phyloP scores from a whole-genome alignment of 35 echinoderm and acorn worm genomes.

The Apostichopus japonicus region DNA sequence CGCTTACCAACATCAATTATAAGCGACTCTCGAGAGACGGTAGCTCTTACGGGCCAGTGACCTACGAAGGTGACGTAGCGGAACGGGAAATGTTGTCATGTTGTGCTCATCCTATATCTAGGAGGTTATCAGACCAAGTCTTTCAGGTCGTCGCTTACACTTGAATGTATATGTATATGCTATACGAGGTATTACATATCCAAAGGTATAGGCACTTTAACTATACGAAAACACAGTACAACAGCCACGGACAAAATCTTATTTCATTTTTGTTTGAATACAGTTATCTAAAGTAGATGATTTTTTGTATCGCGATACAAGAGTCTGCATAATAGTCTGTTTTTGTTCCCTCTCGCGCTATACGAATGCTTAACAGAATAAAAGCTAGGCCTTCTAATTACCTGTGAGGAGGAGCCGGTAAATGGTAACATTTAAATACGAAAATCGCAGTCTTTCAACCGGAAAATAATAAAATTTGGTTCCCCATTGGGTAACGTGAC shows the following conservation, averaged over 20 bases:
- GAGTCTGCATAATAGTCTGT: not conserved
- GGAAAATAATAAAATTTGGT: constrained; percentile 52
- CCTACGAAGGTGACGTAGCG: constrained; percentile 36
- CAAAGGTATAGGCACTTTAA: too few species aligned
- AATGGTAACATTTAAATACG: constrained; percentile 45
- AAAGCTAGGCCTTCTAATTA: not conserved
- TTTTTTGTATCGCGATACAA: not conserved
- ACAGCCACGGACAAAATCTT: too few species aligned
- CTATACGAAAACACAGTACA: too few species aligned
- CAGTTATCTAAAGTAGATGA: not conserved
- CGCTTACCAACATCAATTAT: constrained; percentile 29
- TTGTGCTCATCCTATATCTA: not conserved
- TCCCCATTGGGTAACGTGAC: constrained; percentile 25
- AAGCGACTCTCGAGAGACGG: not conserved
- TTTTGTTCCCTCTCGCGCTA: not conserved
- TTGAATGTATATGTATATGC: too few species aligned
- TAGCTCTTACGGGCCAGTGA: not conserved
- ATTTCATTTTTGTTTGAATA: too few species aligned
- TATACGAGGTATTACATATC: too few species aligned
- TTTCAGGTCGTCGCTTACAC: too few species aligned
- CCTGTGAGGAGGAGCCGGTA: constrained; percentile 40
- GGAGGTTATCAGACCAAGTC: too few species aligned
- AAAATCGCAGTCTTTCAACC: constrained; percentile 21
- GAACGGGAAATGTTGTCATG: constrained; percentile 12
- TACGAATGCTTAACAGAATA: not conserved